Evolutionary conservation across 1,140 invertebrate genomes (phyloP).

Genomic region (Trissolcus basalis): DNA sequence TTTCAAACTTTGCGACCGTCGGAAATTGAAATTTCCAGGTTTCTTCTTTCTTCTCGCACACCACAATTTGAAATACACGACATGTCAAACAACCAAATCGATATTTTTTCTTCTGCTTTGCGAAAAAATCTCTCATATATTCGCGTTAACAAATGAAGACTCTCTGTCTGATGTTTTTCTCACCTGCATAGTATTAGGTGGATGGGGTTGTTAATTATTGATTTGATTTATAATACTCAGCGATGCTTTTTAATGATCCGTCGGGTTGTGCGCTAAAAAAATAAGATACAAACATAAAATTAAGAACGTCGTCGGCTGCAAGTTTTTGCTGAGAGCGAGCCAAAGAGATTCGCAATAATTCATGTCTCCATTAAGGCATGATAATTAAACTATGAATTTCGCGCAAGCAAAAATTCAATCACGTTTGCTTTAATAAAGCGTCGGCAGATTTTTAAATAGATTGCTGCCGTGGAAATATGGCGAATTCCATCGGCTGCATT

Average conservation of each 20-base stretch:
- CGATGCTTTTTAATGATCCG: conserved; percentile 26
- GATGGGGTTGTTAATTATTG: conserved; percentile 32
- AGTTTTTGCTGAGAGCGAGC: too few species aligned
- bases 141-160: conserved; percentile 32
- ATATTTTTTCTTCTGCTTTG: too few species aligned
- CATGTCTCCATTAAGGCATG: conserved; percentile 14
- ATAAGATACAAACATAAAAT: conserved; percentile 8
- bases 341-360: conserved; percentile 28
- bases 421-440: conserved; percentile 8
- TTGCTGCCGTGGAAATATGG: too few species aligned
- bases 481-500: conserved; percentile 1
- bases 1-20: too few species aligned
- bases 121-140: conserved; percentile 6
- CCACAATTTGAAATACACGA: too few species aligned
- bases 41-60: too few species aligned
- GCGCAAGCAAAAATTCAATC: conserved; percentile 4
- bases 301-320: too few species aligned
- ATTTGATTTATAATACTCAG: conserved; percentile 41
- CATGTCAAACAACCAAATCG: too few species aligned
- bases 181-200: conserved; percentile 21
- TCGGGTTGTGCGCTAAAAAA: conserved; percentile 20
- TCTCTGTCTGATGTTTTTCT: conserved; percentile 10
- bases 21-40: too few species aligned
- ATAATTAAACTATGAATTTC: too few species aligned
- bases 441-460: too few species aligned